A percentile compares a stretch with the other conserved stretches of the same genome.
Evolutionary conservation across 2,888 invertebrate genomes (phyloP).

Genomic region (Neoitamus cyanurus): DNA sequence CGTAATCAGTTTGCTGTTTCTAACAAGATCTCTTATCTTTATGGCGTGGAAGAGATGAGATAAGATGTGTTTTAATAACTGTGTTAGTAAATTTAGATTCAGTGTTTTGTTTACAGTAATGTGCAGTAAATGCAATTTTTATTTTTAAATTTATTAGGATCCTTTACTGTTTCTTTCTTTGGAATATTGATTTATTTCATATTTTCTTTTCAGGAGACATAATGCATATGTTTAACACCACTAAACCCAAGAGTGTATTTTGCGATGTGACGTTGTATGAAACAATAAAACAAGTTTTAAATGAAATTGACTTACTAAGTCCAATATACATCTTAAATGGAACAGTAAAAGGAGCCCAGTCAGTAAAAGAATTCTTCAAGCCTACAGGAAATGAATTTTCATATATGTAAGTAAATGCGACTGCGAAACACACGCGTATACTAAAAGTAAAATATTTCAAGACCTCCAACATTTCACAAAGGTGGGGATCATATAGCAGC

Average conservation of each 20-base stretch:
- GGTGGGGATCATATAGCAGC: constrained; percentile 59
- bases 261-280: constrained; percentile 61
- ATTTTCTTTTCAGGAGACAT: constrained; percentile 57
- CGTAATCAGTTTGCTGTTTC: too few relatives aligned
- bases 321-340: constrained; percentile 59
- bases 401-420: constrained; percentile 43
- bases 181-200: too few relatives aligned
- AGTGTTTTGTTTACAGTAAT: too few relatives aligned
- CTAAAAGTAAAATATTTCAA: constrained; percentile 39
- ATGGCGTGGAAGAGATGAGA: too few relatives aligned
- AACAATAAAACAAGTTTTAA: constrained; percentile 55
- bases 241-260: constrained; percentile 62
- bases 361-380: constrained; percentile 56
- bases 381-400: constrained; percentile 35
- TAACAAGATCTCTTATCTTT: too few relatives aligned
- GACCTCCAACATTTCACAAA: constrained; percentile 54
- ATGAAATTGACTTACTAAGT: constrained; percentile 55
- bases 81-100: too few relatives aligned
- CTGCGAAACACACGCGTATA: not conserved
- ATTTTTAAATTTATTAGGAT: too few relatives aligned
- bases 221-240: constrained; percentile 60
- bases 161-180: too few relatives aligned
- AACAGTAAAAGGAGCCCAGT: constrained; percentile 54
- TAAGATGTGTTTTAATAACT: too few relatives aligned
- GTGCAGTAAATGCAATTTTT: too few relatives aligned